A percentile compares a stretch with the other conserved stretches of the same genome.
phyloP scores from a whole-genome alignment of 2,113 vertebrate species.

The Colinus virginianus region DNA sequence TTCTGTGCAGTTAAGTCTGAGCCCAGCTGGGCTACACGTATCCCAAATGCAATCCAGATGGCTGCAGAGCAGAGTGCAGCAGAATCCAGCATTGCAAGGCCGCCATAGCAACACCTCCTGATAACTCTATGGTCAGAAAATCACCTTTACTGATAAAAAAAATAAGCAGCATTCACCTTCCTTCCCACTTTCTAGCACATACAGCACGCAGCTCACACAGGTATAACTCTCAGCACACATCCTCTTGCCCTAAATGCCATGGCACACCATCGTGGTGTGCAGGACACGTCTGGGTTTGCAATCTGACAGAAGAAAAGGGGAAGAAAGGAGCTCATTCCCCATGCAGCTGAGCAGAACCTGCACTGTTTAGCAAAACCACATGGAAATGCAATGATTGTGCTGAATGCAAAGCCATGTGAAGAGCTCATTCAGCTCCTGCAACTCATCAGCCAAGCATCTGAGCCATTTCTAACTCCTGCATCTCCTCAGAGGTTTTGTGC shows the following conservation, averaged over 20 bases:
- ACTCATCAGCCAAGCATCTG: not conserved
- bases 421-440: not conserved
- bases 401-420: not conserved
- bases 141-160: not conserved
- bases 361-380: not conserved
- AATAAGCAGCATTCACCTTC: not conserved
- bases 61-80: fast-evolving
- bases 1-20: not conserved
- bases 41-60: not conserved
- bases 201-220: not conserved
- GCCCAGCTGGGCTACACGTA: not conserved
- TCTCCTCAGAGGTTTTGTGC: not conserved
- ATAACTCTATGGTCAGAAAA: not conserved
- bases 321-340: not conserved
- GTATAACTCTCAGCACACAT: not conserved
- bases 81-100: not conserved
- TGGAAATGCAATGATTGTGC: not conserved
- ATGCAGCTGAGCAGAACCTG: not conserved
- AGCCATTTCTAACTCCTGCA: not conserved
- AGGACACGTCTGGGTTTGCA: not conserved
- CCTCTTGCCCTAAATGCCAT: not conserved
- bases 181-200: not conserved
- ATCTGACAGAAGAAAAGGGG: not conserved
- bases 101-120: not conserved
- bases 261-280: not conserved